A percentile compares a stretch with the other conserved stretches of the same genome.
These are phyloP conservation scores for Xyrichtys novacula DNA, from an alignment of 2,797 vertebrate genomes.

Conservation along the genomic window DNA sequence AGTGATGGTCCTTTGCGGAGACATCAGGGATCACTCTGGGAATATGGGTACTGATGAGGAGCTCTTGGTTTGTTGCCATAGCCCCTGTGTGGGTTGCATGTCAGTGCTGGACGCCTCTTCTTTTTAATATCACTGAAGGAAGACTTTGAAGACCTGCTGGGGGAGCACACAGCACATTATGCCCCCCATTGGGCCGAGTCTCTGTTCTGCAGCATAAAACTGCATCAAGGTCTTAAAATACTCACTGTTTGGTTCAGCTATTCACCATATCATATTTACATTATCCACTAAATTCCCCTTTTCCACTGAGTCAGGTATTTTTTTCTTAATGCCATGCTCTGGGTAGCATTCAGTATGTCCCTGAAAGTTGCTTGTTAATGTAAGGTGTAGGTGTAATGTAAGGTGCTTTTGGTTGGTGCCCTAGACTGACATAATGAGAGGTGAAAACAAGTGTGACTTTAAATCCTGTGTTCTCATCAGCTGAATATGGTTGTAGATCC, in stretches of 20 bases:
- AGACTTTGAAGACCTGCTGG: constrained; percentile 63
- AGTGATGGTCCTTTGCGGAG: constrained; percentile 69
- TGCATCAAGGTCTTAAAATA: constrained; percentile 49
- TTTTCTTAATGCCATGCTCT: neutral
- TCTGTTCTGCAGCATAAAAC: constrained; percentile 58
- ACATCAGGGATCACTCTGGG: constrained; percentile 63
- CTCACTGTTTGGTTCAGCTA: constrained; percentile 32
- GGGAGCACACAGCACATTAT: constrained; percentile 59
- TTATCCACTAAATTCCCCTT: constrained; percentile 7
- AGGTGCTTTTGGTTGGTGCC: too few species aligned
- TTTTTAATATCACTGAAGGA: constrained; percentile 73
- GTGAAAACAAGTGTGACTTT: too few species aligned
- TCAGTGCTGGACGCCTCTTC: constrained; percentile 64
- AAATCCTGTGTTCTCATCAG: too few species aligned
- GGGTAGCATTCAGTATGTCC: neutral
- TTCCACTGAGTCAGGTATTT: neutral
- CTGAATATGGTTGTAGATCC: too few species aligned
- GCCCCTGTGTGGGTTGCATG: constrained; percentile 72
- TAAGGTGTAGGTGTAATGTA: too few species aligned
- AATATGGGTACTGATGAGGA: constrained; percentile 73
- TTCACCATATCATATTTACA: constrained; percentile 15
- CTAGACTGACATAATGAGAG: too few species aligned
- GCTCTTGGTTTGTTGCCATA: constrained; percentile 75
- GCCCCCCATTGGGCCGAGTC: constrained; percentile 41
- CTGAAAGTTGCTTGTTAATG: too few species aligned